Percentiles rank a stretch among this genome's conserved stretches.
These are phyloP conservation scores for Diaprepes abbreviatus DNA, from an alignment of 2,888 invertebrate species.

Conservation along the genomic window DNA sequence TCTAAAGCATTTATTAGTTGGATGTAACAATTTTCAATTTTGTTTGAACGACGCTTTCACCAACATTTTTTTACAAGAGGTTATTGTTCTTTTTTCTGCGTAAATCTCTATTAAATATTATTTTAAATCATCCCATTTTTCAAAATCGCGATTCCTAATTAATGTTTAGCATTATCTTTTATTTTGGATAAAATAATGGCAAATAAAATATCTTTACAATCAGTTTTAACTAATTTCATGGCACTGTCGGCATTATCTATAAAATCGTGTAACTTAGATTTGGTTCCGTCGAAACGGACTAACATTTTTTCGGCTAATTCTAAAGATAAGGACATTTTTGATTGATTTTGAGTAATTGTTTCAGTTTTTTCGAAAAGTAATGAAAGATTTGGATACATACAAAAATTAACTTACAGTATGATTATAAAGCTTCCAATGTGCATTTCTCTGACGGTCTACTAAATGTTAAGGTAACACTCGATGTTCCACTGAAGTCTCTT, in stretches of 20 bases:
- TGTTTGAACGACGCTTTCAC: slow-evolving; percentile 49
- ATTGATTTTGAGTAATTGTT: too few species aligned
- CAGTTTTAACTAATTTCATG: not conserved
- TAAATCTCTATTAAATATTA: slow-evolving; percentile 33
- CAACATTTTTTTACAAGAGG: slow-evolving; percentile 53
- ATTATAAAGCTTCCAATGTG: too few species aligned
- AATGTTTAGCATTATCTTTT: slow-evolving; percentile 50
- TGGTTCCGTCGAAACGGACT: not conserved
- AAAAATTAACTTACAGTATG: too few species aligned
- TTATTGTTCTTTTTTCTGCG: slow-evolving; percentile 54
- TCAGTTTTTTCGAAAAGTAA: too few species aligned
- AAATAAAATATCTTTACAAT: not conserved
- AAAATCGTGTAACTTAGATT: not conserved
- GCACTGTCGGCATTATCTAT: not conserved
- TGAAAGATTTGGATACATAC: too few species aligned
- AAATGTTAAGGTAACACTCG: too few species aligned
- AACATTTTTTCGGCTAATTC: not conserved
- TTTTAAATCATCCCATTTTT: slow-evolving; percentile 48
- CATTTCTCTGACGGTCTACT: too few species aligned
- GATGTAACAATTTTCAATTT: slow-evolving; percentile 31
- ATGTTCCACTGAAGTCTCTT: too few species aligned
- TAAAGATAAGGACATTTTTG: not conserved
- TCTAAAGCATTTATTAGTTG: slow-evolving; percentile 21
- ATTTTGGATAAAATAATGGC: slow-evolving; percentile 43
- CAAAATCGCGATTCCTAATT: slow-evolving; percentile 50